Conservation (phyloP, 2,888 invertebrate genomes). For the Macropis europaea region DNA sequence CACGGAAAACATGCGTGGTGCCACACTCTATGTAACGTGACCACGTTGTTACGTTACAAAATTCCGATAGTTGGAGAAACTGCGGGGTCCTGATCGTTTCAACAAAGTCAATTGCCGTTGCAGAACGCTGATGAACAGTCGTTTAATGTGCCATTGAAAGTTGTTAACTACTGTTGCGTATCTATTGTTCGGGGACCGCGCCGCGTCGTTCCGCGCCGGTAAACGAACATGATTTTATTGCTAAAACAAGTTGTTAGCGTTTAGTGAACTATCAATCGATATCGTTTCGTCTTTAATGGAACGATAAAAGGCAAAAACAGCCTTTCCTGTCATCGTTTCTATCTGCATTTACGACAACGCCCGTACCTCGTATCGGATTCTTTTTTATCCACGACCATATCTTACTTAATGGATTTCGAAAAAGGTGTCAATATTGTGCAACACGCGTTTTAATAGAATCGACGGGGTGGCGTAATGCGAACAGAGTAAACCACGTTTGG, state of each 20-base stretch:
- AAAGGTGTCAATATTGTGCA: neutral
- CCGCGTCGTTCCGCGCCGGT: too few relatives aligned
- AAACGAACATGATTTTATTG: neutral
- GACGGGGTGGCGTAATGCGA: neutral
- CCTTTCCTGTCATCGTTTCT: neutral
- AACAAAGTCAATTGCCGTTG: slow-evolving; percentile 24
- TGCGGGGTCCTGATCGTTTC: slow-evolving; percentile 11
- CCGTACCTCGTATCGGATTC: too few relatives aligned
- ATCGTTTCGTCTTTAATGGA: neutral
- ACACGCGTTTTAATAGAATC: neutral
- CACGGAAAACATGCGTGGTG: slow-evolving; percentile 34
- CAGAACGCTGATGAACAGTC: slow-evolving; percentile 32
- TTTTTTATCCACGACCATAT: too few relatives aligned
- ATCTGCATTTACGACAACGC: neutral
- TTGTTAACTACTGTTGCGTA: slow-evolving; percentile 30
- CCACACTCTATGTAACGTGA: neutral
- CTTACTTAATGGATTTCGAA: neutral
- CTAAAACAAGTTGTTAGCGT: neutral
- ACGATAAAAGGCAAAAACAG: neutral
- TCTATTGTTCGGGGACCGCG: neutral
- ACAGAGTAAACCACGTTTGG: neutral
- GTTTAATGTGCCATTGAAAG: slow-evolving; percentile 40
- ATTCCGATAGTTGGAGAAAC: slow-evolving; percentile 39
- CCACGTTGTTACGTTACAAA: slow-evolving; percentile 9
- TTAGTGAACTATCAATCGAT: neutral